phyloP scores from a whole-genome alignment of 2,113 vertebrate species.

The Catharus fuscescens region DNA sequence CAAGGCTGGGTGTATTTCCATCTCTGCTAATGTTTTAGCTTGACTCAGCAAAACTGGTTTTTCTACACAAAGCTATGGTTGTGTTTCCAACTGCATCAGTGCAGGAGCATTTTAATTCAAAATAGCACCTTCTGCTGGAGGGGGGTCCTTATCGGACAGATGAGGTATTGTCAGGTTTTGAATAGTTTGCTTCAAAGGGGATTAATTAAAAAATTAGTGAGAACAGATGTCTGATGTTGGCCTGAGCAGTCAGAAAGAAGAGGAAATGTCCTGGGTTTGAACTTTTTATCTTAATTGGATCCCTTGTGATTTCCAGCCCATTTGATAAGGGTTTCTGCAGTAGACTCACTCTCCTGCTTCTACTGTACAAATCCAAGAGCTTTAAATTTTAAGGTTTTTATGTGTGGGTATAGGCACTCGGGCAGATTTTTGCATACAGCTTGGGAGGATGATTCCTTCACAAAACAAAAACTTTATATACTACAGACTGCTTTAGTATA shows the following conservation, averaged over 20 bases:
- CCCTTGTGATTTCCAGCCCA: not conserved
- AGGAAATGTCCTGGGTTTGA: conserved; percentile 21
- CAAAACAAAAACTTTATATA: not conserved
- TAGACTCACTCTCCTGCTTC: not conserved
- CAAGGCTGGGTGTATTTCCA: not conserved
- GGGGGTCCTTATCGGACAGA: not conserved
- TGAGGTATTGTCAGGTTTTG: not conserved
- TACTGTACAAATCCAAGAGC: not conserved
- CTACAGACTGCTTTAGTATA: not conserved
- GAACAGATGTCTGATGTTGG: not conserved
- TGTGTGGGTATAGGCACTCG: not conserved
- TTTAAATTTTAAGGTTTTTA: not conserved
- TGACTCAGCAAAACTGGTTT: conserved; percentile 3
- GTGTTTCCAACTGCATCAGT: not conserved
- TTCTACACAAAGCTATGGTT: not conserved
- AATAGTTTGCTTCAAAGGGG: not conserved
- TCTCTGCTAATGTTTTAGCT: not conserved
- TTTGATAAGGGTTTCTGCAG: not conserved
- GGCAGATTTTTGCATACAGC: not conserved
- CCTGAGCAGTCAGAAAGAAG: not conserved
- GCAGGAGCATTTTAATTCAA: not conserved
- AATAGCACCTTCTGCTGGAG: not conserved
- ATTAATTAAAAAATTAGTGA: conserved; percentile 14
- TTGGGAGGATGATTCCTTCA: not conserved
- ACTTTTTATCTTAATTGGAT: conserved; percentile 33